phyloP scores from a whole-genome alignment of 2,888 invertebrate genomes.

The Oegoconia quadripuncta region DNA sequence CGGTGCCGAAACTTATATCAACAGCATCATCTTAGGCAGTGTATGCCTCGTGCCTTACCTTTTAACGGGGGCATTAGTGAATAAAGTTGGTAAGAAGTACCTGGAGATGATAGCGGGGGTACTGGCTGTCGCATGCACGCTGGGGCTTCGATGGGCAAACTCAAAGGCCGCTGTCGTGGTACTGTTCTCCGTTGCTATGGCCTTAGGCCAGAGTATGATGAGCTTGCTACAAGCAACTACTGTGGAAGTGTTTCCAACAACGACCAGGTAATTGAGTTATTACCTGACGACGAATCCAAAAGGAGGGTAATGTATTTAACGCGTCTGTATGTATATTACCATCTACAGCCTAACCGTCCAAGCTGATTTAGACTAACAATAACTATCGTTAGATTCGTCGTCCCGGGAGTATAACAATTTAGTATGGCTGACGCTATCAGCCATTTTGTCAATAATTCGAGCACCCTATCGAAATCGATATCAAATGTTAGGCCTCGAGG shows the following conservation, averaged over 20 bases:
- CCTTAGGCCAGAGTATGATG: constrained; percentile 40
- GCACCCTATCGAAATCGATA: too few relatives aligned
- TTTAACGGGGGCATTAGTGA: constrained; percentile 45
- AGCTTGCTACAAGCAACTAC: constrained; percentile 46
- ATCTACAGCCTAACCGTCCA: too few relatives aligned
- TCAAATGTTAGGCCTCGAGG: too few relatives aligned
- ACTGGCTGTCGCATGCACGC: constrained; percentile 27
- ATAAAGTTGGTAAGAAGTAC: constrained; percentile 50
- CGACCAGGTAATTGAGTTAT: constrained; percentile 36
- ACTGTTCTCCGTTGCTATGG: constrained; percentile 37
- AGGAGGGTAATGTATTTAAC: too few relatives aligned
- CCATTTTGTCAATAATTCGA: too few relatives aligned
- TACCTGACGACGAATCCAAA: too few relatives aligned
- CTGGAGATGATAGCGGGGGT: constrained; percentile 34
- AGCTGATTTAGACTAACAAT: too few relatives aligned
- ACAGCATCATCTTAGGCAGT: constrained; percentile 52
- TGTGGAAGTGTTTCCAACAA: constrained; percentile 52
- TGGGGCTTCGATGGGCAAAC: constrained; percentile 42
- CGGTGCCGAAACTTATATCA: constrained; percentile 55
- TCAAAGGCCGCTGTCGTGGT: constrained; percentile 41
- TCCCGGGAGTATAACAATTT: too few relatives aligned
- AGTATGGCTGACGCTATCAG: too few relatives aligned
- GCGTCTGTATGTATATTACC: too few relatives aligned
- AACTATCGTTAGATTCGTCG: too few relatives aligned
- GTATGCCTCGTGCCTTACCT: constrained; percentile 43